Percentiles rank a stretch among this genome's conserved stretches.
Evolutionary conservation across 2,888 invertebrate genomes (phyloP).

Genomic region (Therioaphis trifolii): DNA sequence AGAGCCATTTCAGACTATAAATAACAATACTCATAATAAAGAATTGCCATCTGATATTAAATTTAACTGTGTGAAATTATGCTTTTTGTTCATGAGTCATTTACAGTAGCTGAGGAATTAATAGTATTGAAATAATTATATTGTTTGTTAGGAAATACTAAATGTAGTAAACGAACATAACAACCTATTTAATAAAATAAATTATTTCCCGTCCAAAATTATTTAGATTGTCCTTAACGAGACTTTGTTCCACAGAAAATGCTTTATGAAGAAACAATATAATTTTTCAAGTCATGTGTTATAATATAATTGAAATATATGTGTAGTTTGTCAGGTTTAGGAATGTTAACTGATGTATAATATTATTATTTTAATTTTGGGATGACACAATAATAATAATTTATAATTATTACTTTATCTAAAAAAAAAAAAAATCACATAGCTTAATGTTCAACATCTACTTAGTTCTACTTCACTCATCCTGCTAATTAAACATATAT

Average conservation of each 20-base stretch:
- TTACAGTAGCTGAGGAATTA: background rate
- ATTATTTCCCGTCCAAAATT: background rate
- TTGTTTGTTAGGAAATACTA: background rate
- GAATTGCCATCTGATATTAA: no score
- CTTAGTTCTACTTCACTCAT: background rate
- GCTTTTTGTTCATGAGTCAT: background rate
- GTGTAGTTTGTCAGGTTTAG: no score
- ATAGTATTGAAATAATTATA: background rate
- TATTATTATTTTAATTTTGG: background rate
- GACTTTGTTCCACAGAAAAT: background rate
- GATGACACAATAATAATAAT: no score
- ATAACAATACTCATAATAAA: no score
- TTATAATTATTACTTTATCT: no score
- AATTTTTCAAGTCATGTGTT: no score
- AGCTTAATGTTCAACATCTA: background rate
- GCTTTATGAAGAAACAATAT: no score
- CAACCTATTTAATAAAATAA: background rate
- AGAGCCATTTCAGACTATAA: no score
- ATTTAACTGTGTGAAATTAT: background rate
- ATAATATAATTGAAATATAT: background rate
- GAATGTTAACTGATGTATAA: background rate
- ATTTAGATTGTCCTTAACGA: background rate
- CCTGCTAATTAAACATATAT: background rate
- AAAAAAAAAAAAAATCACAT: no score
- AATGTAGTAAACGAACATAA: background rate